Evolutionary conservation across 2,797 vertebrate species (phyloP).

Genomic region (Amblyopsis hoosieri): DNA sequence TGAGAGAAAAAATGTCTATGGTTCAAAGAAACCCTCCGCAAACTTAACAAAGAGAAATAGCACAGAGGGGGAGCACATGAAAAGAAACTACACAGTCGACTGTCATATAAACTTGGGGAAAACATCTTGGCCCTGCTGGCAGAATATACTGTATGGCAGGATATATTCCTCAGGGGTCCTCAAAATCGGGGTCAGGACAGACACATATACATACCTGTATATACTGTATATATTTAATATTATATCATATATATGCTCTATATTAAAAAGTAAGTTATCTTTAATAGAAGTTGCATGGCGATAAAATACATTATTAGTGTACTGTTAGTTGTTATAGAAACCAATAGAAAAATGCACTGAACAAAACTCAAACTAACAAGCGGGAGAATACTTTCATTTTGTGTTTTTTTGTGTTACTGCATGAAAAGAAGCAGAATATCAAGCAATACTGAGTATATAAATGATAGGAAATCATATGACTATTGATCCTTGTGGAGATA

Average conservation of each 20-base stretch:
- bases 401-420: background rate
- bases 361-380: no score
- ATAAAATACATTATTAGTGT: no score
- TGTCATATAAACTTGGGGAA: conserved; percentile 69
- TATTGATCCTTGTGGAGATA: no score
- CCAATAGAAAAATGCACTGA: no score
- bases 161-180: conserved; percentile 37
- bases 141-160: conserved; percentile 24
- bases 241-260: no score
- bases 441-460: background rate
- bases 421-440: no score
- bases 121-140: conserved; percentile 55
- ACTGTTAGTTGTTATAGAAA: no score
- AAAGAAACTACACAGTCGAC: conserved; percentile 67
- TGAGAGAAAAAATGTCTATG: conserved; percentile 66
- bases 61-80: conserved; percentile 68
- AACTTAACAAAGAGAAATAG: conserved; percentile 73
- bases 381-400: no score
- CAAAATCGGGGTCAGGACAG: conserved; percentile 1
- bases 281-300: no score
- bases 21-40: conserved; percentile 71
- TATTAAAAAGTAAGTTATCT: no score
- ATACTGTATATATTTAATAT: no score
- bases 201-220: no score
- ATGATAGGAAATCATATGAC: background rate